Conservation (phyloP, 2,888 invertebrate species). For the Perizoma affinitatum region DNA sequence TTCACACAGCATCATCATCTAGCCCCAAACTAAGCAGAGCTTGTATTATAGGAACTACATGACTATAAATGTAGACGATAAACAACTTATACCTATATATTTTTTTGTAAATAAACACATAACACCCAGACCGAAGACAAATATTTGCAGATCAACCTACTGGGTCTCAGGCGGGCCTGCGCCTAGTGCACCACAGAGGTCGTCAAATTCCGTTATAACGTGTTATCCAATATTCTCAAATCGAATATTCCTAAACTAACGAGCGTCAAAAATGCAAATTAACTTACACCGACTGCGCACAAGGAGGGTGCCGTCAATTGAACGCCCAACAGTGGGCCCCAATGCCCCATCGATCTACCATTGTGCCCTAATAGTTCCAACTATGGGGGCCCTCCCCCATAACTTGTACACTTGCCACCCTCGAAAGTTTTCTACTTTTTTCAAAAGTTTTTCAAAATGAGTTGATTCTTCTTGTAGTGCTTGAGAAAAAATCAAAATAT, state of each 20-base stretch:
- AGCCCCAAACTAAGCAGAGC: too few species aligned
- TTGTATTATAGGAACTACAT: too few species aligned
- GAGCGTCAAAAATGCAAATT: slow-evolving; percentile 71
- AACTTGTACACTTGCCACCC: slow-evolving; percentile 61
- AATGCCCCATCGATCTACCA: slow-evolving; percentile 55
- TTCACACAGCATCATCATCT: too few species aligned
- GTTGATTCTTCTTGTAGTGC: slow-evolving; percentile 12
- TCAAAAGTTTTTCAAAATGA: slow-evolving; percentile 35
- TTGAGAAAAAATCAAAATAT: too few species aligned
- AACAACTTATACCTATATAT: too few species aligned
- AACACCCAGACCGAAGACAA: too few species aligned
- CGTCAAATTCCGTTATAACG: too few species aligned
- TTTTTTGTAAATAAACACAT: too few species aligned
- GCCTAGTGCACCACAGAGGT: too few species aligned
- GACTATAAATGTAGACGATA: too few species aligned
- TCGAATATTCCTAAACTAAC: slow-evolving; percentile 34
- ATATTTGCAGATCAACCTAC: too few species aligned
- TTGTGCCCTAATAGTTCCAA: slow-evolving; percentile 69
- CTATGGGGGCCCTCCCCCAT: slow-evolving; percentile 60
- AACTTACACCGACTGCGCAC: slow-evolving; percentile 55
- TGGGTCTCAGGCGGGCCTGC: too few species aligned
- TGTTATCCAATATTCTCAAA: slow-evolving; percentile 17
- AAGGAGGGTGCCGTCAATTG: slow-evolving; percentile 48
- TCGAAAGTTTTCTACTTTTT: slow-evolving; percentile 40
- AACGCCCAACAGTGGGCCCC: slow-evolving; percentile 55